phyloP scores from a whole-genome alignment of 1,140 invertebrate genomes.

The Hyposmocoma kahamanoa region DNA sequence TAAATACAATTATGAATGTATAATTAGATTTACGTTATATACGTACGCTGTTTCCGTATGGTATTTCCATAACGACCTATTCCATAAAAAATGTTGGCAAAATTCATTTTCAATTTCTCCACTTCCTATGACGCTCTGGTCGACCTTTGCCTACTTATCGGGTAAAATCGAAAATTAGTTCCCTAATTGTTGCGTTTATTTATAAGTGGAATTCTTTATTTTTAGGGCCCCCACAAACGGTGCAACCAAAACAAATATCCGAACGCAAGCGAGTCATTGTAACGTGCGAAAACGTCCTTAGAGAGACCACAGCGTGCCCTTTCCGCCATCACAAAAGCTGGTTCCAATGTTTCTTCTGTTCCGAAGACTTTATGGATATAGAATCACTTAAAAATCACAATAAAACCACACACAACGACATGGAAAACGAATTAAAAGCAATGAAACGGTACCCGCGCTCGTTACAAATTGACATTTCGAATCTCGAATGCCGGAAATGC shows the following conservation, averaged over 20 bases:
- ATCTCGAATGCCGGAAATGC: conserved; percentile 49
- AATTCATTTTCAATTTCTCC: too few species aligned
- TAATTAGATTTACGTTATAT: too few species aligned
- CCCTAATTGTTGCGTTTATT: too few species aligned
- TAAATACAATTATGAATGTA: too few species aligned
- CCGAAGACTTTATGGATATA: conserved; percentile 51
- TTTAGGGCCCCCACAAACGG: conserved; percentile 6
- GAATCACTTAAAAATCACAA: conserved; percentile 36
- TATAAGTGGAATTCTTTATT: too few species aligned
- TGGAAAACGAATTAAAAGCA: conserved; percentile 48
- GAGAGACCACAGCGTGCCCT: conserved; percentile 50
- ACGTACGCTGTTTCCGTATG: too few species aligned
- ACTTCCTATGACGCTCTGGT: too few species aligned
- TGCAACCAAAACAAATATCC: conserved; percentile 35
- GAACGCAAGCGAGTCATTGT: conserved; percentile 45
- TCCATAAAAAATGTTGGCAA: too few species aligned
- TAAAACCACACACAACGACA: conserved; percentile 24
- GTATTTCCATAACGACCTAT: too few species aligned
- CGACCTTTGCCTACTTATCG: too few species aligned
- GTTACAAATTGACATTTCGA: conserved; percentile 58
- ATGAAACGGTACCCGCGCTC: conserved; percentile 55
- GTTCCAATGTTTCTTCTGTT: conserved; percentile 61
- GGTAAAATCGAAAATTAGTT: too few species aligned
- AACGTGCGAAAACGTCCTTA: conserved; percentile 40
- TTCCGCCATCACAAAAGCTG: conserved; percentile 61